Conservation (phyloP, 2,888 invertebrate genomes). For the Sialis lutaria region DNA sequence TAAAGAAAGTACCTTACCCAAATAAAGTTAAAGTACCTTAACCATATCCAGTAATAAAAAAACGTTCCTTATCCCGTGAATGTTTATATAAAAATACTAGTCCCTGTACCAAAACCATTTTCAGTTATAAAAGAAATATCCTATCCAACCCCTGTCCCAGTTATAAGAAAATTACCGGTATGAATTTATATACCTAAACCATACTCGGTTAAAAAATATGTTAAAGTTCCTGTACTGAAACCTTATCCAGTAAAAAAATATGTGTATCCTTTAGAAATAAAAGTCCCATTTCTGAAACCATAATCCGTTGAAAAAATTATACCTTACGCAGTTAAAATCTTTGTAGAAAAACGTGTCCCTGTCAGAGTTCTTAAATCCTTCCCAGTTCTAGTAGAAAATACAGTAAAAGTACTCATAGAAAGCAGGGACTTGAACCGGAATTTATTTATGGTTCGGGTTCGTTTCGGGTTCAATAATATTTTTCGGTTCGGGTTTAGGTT, state of each 20-base stretch:
- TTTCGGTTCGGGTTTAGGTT: too few relatives aligned
- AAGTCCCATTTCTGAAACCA: conserved; percentile 3
- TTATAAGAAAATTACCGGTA: neutral
- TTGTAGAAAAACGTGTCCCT: conserved; percentile 2
- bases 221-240: conserved; percentile 10
- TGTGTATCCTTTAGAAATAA: conserved; percentile 4
- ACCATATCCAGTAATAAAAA: conserved; percentile 40
- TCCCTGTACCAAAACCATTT: conserved; percentile 23
- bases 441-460: too few relatives aligned
- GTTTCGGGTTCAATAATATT: too few relatives aligned
- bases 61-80: conserved; percentile 39
- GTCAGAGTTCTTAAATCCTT: conserved; percentile 2
- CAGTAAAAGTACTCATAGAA: conserved; percentile 4
- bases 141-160: conserved; percentile 1
- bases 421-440: too few relatives aligned
- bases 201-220: conserved; percentile 21
- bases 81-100: conserved; percentile 32
- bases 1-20: conserved; percentile 39
- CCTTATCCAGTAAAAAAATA: conserved; percentile 3
- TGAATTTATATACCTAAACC: conserved; percentile 3
- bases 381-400: conserved; percentile 4
- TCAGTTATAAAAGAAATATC: conserved; percentile 11
- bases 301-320: conserved; percentile 3
- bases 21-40: conserved; percentile 47
- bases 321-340: conserved; percentile 6